Evolutionary conservation across 2,797 vertebrate genomes (phyloP).

Genomic region (Diceros bicornis): DNA sequence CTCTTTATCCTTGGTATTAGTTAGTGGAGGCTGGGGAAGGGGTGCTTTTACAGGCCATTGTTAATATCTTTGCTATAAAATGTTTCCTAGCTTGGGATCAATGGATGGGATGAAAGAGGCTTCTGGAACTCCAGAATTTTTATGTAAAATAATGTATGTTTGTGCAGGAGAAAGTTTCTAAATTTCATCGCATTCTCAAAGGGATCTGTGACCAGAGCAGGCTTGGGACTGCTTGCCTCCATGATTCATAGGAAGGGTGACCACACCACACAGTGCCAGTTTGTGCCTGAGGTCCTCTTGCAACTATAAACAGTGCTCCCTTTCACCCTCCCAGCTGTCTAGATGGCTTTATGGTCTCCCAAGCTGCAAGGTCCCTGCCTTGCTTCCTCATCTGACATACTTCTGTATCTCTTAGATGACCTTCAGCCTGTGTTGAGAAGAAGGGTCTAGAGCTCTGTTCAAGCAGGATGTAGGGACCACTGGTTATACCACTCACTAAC

Average conservation of each 20-base stretch:
- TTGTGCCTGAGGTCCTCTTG: background rate
- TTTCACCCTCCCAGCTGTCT: background rate
- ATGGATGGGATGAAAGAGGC: background rate
- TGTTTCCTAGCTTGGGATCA: background rate
- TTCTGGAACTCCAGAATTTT: constrained; percentile 1
- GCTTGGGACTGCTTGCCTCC: background rate
- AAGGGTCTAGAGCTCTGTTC: background rate
- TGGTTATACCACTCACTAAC: background rate
- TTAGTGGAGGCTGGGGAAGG: background rate
- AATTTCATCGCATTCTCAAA: background rate
- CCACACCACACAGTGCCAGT: background rate
- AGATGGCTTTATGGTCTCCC: background rate
- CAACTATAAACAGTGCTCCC: background rate
- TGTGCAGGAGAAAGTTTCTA: background rate
- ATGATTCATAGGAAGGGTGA: background rate
- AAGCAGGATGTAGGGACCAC: background rate
- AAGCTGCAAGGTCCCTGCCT: background rate
- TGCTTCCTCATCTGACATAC: background rate
- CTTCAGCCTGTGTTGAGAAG: background rate
- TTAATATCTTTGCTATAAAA: constrained; percentile 39
- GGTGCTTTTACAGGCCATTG: background rate
- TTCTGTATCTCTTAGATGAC: background rate
- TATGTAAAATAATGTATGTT: background rate
- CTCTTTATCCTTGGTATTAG: background rate
- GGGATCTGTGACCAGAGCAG: background rate